Evolutionary conservation across 2,113 vertebrate species (phyloP).

Genomic region (Myiopsitta monachus): DNA sequence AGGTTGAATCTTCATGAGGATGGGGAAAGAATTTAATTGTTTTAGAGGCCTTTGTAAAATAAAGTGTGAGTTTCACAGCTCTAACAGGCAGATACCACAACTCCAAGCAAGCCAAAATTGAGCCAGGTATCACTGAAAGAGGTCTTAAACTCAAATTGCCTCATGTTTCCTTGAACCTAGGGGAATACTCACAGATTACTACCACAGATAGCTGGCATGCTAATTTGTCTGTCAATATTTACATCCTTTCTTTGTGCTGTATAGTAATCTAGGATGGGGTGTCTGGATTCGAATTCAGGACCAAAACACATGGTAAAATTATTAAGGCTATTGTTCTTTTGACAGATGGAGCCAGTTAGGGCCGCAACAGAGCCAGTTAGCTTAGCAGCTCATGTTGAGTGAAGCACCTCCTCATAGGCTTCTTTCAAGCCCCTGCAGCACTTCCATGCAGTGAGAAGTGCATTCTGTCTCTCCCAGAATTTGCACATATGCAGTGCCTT

Average conservation of each 20-base stretch:
- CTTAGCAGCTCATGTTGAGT: neutral
- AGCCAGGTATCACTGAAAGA: neutral
- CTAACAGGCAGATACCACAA: neutral
- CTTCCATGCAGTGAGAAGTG: neutral
- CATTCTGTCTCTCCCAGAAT: neutral
- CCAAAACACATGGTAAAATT: neutral
- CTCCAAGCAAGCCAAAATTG: neutral
- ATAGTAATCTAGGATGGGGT: neutral
- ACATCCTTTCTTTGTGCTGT: neutral
- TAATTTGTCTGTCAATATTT: neutral
- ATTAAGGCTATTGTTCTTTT: neutral
- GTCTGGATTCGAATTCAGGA: neutral
- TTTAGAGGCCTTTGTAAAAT: neutral
- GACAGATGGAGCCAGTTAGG: neutral
- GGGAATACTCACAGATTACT: neutral
- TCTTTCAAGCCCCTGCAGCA: neutral
- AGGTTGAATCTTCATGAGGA: neutral
- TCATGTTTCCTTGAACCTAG: neutral
- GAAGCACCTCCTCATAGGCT: neutral
- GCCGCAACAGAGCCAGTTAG: neutral
- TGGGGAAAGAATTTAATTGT: neutral
- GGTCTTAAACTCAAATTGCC: neutral
- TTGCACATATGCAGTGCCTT: neutral
- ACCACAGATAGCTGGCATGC: neutral
- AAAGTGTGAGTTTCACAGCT: neutral